Percentiles rank a stretch among this genome's conserved stretches.
These are phyloP conservation scores for Cotesia congregata DNA, from an alignment of 2,888 invertebrate species.

Conservation along the genomic window DNA sequence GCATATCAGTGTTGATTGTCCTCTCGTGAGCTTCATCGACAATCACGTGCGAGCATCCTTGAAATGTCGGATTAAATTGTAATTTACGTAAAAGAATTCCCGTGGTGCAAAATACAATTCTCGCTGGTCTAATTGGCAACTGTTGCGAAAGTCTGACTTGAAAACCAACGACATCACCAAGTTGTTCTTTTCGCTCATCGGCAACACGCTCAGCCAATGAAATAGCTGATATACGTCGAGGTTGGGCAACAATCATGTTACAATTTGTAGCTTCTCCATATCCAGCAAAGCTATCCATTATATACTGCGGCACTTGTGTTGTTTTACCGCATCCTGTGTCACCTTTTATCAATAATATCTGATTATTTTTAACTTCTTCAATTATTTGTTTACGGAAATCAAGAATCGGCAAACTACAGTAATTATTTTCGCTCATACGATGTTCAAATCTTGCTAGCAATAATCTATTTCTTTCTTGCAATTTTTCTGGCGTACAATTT, in stretches of 20 bases:
- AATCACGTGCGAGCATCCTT: conserved; percentile 77
- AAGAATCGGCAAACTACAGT: conserved; percentile 38
- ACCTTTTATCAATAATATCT: conserved; percentile 77
- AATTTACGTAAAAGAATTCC: conserved; percentile 74
- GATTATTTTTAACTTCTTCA: conserved; percentile 71
- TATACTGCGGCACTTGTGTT: conserved; percentile 78
- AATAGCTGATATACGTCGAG: conserved; percentile 79
- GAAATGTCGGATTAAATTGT: conserved; percentile 70
- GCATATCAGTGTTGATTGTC: conserved; percentile 78
- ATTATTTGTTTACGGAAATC: conserved; percentile 72
- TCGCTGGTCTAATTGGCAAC: conserved; percentile 73
- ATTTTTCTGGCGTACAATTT: background rate
- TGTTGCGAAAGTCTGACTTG: conserved; percentile 75
- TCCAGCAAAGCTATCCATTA: conserved; percentile 72
- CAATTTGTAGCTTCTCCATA: conserved; percentile 70
- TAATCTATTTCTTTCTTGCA: conserved; percentile 33
- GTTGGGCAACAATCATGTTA: conserved; percentile 77
- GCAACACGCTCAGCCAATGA: conserved; percentile 79
- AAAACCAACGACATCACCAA: conserved; percentile 78
- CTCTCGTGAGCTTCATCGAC: conserved; percentile 84
- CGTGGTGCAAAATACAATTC: conserved; percentile 79
- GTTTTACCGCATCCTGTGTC: conserved; percentile 84
- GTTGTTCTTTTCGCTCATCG: conserved; percentile 75
- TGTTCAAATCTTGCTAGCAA: conserved; percentile 28
- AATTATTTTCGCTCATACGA: background rate